Evolutionary conservation across 2,888 invertebrate species (phyloP), one percentile per base, ranked within the genome.

Genomic region (Epinotia nisella): DNA sequence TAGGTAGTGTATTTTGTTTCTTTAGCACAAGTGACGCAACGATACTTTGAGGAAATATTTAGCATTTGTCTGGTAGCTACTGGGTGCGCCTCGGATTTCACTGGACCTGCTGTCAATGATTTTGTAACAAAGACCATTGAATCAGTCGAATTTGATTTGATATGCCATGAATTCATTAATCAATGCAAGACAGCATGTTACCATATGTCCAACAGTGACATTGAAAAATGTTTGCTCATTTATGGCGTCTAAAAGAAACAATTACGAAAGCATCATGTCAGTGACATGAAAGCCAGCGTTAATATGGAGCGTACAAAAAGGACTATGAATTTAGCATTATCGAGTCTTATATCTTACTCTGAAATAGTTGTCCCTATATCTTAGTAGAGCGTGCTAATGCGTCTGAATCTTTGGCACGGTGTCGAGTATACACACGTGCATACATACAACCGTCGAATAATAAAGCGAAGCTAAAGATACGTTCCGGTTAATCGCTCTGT

Each of bases 401-500:
- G 81, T 78, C 80, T 81, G 80, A 81, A 79, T 76, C 81, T 84
- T 89, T 90, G 89, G 88, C 89, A 89, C 83, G 76, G 79, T 74
- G 74, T 79, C 80, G 79, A 81, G 80, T 79, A 80, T 79, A 80
- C 77, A 78, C 81, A 77, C 80, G 80, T 78, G 81, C 70, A 71
- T 71, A 74, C 81, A 78, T 79, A 79, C 80, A 85, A 82, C 77
- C 80, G 77, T 79, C 78, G 80, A 83, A 85, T 85, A 82, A 84
- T 79, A 81, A 80, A 79, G 70, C 76, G 74, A 77, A 78, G 78
- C 78, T 79, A 84, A 83, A 84, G 83, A 84, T 78, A 81, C 70
- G 81, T 78, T 80, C 76, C 74, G 79, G 81, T 84, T 87, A 88
- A 89, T 88, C 83, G 84, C 82, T 86, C 84, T 87, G 88, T 88